Percentiles rank a stretch among this genome's conserved stretches.
Conservation (phyloP, 2,113 vertebrate species). For the Pluvianellus socialis region DNA sequence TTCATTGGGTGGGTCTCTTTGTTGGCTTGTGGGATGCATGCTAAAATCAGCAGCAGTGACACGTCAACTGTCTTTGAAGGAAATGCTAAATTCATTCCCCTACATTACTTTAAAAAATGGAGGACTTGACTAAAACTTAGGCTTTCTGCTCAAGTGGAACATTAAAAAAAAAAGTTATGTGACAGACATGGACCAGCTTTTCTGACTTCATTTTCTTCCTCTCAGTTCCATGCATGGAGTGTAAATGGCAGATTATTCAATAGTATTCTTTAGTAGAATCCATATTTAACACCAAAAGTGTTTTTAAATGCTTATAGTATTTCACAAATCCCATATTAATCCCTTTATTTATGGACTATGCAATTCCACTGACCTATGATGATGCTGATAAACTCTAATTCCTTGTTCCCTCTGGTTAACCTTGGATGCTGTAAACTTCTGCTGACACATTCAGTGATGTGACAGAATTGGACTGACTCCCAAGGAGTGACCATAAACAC, state of each 20-base stretch:
- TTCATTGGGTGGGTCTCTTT: neutral
- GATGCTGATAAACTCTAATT: neutral
- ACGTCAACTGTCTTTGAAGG: neutral
- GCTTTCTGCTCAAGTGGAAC: neutral
- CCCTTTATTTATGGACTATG: neutral
- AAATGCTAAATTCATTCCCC: neutral
- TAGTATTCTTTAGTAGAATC: neutral
- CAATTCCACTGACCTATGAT: neutral
- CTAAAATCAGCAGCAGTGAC: neutral
- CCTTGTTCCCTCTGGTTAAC: neutral
- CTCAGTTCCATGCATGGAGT: neutral
- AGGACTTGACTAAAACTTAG: neutral
- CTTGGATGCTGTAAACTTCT: neutral
- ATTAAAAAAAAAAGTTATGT: neutral
- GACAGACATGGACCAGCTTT: neutral
- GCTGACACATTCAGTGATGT: neutral
- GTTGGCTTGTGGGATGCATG: neutral
- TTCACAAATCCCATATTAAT: neutral
- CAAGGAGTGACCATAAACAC: neutral
- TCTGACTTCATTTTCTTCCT: neutral
- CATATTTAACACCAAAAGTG: neutral
- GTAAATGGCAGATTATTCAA: neutral
- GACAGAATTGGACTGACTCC: neutral
- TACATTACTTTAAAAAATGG: neutral
- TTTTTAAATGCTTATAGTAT: neutral